These are phyloP conservation scores for Leuctra nigra DNA, from an alignment of 2,888 invertebrate genomes.

Conservation along the genomic window DNA sequence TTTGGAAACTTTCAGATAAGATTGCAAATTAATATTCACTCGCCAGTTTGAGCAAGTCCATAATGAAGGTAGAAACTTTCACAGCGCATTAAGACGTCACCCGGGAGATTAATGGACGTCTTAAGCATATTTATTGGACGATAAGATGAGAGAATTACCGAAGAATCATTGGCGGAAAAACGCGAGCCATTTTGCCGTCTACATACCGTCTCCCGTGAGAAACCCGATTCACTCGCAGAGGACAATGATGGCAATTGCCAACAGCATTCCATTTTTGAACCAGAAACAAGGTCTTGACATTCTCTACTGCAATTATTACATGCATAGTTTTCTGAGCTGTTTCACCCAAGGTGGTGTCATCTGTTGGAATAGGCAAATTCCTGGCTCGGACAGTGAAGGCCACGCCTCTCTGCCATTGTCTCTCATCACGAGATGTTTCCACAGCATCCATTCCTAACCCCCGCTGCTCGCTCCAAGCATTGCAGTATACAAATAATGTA, in stretches of 20 bases:
- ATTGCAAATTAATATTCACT: slow-evolving; percentile 4
- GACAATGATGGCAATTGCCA: not conserved
- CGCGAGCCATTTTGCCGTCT: not conserved
- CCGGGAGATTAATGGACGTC: not conserved
- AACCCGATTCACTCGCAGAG: not conserved
- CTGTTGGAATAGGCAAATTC: not conserved
- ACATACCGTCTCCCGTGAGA: not conserved
- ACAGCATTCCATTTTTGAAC: not conserved
- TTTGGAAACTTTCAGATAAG: not conserved
- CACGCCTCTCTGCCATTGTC: not conserved
- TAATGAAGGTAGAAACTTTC: slow-evolving; percentile 2
- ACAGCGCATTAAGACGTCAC: slow-evolving; percentile 1
- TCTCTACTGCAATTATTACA: not conserved
- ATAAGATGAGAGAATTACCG: not conserved
- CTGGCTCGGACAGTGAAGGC: not conserved
- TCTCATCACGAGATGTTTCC: not conserved
- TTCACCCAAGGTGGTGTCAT: not conserved
- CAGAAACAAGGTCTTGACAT: not conserved
- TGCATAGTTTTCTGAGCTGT: not conserved
- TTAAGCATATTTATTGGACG: not conserved
- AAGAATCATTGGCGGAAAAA: not conserved
- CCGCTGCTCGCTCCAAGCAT: no score
- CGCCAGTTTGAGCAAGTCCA: not conserved
- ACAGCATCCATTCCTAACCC: no score
- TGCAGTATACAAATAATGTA: not conserved